Percentiles rank a stretch among this genome's conserved stretches.
phyloP scores from a whole-genome alignment of 37 sponge, comb jelly and placozoan genomes.

The Lycopodina hypogea region DNA sequence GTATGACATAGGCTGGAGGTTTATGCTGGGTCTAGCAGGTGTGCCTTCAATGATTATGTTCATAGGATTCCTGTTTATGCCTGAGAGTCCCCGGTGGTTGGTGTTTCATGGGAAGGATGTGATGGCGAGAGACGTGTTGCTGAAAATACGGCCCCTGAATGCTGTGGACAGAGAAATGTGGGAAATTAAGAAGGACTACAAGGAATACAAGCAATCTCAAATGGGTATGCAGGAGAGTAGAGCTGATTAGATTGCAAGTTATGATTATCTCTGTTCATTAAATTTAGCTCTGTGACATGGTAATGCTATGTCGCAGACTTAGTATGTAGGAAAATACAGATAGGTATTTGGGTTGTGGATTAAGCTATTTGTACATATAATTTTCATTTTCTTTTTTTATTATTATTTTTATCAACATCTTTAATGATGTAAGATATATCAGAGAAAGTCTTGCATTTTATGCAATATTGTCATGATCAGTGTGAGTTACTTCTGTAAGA shows the following conservation, averaged over 20 bases:
- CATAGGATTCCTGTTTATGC: conserved; percentile 84
- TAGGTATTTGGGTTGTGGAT: too few species aligned
- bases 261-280: not conserved
- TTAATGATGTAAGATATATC: too few species aligned
- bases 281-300: too few species aligned
- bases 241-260: not conserved
- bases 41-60: conserved; percentile 80
- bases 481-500: too few species aligned
- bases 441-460: too few species aligned
- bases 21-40: conserved; percentile 77
- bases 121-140: conserved; percentile 46
- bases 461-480: too few species aligned
- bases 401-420: too few species aligned
- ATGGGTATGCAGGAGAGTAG: conserved; percentile 14
- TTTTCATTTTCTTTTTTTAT: too few species aligned
- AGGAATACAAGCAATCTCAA: conserved; percentile 31
- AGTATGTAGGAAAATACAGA: too few species aligned
- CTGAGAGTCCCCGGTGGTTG: conserved; percentile 91
- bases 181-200: conserved; percentile 47
- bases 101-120: conserved; percentile 59
- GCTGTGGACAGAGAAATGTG: conserved; percentile 51
- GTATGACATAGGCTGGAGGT: conserved; percentile 74
- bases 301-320: too few species aligned
- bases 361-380: too few species aligned
- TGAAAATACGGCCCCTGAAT: conserved; percentile 14